Percentiles rank a stretch among this genome's conserved stretches.
phyloP scores from a whole-genome alignment of 2,797 vertebrate genomes.

The Astyanax mexicanus region DNA sequence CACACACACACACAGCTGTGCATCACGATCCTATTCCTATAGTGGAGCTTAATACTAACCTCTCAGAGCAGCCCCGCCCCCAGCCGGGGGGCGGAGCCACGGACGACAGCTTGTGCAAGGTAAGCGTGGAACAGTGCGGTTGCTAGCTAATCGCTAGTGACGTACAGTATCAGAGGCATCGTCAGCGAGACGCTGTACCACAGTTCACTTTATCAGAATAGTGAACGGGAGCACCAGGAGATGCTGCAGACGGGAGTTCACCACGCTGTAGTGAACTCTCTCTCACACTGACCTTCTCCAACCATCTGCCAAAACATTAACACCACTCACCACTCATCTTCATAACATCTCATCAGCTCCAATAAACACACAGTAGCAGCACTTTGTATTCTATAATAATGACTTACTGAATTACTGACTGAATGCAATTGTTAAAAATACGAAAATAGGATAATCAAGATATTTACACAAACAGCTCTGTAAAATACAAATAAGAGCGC shows the following conservation, averaged over 20 bases:
- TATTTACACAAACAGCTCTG: too few species aligned
- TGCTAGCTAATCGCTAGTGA: neutral
- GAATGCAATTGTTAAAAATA: too few species aligned
- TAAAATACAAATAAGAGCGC: too few species aligned
- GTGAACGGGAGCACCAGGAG: neutral
- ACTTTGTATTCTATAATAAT: too few species aligned
- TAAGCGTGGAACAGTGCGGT: neutral
- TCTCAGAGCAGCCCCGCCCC: neutral
- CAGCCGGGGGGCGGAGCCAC: neutral
- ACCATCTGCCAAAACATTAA: too few species aligned
- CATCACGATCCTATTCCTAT: neutral
- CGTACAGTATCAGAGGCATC: conserved; percentile 5
- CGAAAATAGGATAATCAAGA: too few species aligned
- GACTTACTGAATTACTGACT: too few species aligned
- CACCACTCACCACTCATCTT: too few species aligned
- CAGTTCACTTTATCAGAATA: neutral
- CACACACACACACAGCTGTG: conserved; percentile 7
- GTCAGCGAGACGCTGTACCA: neutral
- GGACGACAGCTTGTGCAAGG: neutral
- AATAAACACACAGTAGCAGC: too few species aligned
- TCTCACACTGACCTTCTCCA: too few species aligned
- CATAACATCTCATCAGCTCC: too few species aligned
- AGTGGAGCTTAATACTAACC: neutral
- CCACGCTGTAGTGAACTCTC: neutral
- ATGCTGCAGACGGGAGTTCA: neutral